These are phyloP conservation scores for Cacoxenus indagator DNA, from an alignment of 2,888 invertebrate species.

Conservation along the genomic window DNA sequence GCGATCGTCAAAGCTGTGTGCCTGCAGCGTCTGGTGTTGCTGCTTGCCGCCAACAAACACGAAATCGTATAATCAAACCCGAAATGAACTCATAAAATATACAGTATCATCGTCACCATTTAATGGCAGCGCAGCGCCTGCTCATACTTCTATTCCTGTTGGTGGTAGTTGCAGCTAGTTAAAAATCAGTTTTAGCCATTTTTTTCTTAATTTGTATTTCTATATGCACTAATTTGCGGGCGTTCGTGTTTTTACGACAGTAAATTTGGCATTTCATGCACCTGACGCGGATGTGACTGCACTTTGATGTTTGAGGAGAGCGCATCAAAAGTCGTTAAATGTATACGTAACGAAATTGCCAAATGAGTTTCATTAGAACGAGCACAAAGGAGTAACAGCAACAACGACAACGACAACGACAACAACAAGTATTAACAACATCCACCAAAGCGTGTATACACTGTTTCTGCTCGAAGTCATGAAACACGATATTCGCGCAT, in stretches of 20 bases:
- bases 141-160: slow-evolving; percentile 13
- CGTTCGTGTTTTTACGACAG: not conserved
- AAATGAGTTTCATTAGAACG: not conserved
- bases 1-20: slow-evolving; percentile 50
- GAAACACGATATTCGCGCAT: not conserved
- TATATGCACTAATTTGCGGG: not conserved
- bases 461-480: not conserved
- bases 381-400: not conserved
- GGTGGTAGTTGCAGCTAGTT: slow-evolving; percentile 28
- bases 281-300: not conserved
- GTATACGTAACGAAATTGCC: not conserved
- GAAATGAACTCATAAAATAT: slow-evolving; percentile 62
- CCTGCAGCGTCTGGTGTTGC: no score
- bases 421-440: not conserved
- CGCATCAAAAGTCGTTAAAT: not conserved
- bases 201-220: slow-evolving; percentile 34
- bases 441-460: not conserved
- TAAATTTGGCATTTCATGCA: slow-evolving; percentile 1
- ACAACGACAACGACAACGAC: not conserved
- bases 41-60: slow-evolving; percentile 21
- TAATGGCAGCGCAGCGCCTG: not conserved
- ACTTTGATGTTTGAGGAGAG: not conserved
- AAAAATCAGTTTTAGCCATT: slow-evolving; percentile 20
- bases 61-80: slow-evolving; percentile 27
- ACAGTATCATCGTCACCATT: slow-evolving; percentile 52